These are phyloP conservation scores for Miniopterus natalensis DNA, from an alignment of 2,113 vertebrate genomes.

Conservation along the genomic window DNA sequence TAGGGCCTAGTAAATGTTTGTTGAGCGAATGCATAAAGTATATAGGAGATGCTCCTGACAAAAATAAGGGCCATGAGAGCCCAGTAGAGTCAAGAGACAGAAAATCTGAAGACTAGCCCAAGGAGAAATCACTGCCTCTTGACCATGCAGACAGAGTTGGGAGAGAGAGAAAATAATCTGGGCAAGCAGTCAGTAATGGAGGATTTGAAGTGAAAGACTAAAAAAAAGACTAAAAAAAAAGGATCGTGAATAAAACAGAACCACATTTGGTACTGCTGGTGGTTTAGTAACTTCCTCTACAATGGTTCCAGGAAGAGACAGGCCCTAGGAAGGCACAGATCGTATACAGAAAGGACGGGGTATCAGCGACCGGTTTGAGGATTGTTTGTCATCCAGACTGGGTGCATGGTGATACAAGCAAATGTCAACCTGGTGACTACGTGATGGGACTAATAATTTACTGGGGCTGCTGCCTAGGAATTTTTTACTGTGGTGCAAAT, in stretches of 20 bases:
- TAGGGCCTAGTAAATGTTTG: not conserved
- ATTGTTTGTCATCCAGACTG: conserved; percentile 59
- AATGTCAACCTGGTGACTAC: conserved; percentile 57
- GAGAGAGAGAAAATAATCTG: not conserved
- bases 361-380: not conserved
- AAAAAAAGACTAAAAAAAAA: not conserved
- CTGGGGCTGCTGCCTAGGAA: conserved; percentile 49
- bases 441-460: conserved; percentile 57
- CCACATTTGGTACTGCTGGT: not conserved
- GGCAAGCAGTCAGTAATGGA: not conserved
- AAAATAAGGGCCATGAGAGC: not conserved
- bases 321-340: conserved; percentile 63
- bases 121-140: not conserved
- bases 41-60: not conserved
- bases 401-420: not conserved
- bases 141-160: not conserved
- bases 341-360: conserved; percentile 9
- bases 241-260: conserved; percentile 5
- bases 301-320: conserved; percentile 63
- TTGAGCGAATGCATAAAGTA: not conserved
- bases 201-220: not conserved
- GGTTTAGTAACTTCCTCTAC: conserved; percentile 69
- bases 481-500: conserved; percentile 56
- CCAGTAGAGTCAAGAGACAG: not conserved
- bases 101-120: not conserved